Conservation (phyloP, 2,113 vertebrate genomes). For the Coregonus clupeaformis region DNA sequence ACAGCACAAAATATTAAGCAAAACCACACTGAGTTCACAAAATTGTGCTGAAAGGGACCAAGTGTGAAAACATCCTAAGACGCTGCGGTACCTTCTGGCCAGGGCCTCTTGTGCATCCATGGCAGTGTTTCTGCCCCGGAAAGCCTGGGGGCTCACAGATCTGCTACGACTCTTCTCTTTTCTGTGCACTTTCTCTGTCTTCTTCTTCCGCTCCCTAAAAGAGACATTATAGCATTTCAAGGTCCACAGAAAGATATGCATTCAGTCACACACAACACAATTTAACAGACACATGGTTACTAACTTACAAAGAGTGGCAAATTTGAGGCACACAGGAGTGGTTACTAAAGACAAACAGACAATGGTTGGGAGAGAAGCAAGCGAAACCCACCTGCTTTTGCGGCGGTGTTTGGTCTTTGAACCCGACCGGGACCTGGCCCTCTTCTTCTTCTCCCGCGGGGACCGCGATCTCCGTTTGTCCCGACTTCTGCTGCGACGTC, state of each 20-base stretch:
- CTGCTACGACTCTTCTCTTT: conserved; percentile 81
- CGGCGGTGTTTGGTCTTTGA: conserved; percentile 89
- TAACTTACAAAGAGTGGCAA: too few species aligned
- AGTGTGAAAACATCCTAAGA: not conserved
- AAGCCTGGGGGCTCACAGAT: conserved; percentile 83
- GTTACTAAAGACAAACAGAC: conserved; percentile 25
- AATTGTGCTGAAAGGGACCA: too few species aligned
- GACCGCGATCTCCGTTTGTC: conserved; percentile 87
- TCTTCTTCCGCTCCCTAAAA: conserved; percentile 90
- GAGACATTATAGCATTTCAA: conserved; percentile 25
- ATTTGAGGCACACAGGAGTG: too few species aligned
- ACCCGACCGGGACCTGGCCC: conserved; percentile 83
- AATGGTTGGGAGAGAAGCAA: not conserved
- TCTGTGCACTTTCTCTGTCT: conserved; percentile 84
- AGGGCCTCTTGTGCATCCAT: conserved; percentile 98
- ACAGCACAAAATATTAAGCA: too few species aligned
- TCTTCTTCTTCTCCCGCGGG: conserved; percentile 85
- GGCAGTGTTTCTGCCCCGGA: conserved; percentile 93
- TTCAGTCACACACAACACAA: too few species aligned
- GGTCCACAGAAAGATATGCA: too few species aligned
- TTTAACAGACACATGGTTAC: too few species aligned
- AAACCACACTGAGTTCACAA: too few species aligned
- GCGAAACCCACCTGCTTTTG: conserved; percentile 83
- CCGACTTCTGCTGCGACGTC: conserved; percentile 87
- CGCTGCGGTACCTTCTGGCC: conserved; percentile 83